These are phyloP conservation scores for Salvator merianae DNA, from an alignment of 2,113 vertebrate species.

Conservation along the genomic window DNA sequence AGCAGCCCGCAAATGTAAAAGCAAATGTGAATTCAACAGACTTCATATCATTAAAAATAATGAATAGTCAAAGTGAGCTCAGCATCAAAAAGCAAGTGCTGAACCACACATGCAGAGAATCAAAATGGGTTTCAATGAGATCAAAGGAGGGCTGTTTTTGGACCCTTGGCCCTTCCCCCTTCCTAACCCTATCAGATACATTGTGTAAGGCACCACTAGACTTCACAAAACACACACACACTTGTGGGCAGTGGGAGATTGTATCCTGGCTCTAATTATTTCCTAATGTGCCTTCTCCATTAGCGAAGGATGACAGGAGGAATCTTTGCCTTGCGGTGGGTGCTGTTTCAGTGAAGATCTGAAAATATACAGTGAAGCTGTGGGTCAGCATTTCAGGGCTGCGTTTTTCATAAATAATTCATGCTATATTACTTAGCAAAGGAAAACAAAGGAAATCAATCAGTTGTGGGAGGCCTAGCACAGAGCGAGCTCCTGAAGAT, in stretches of 20 bases:
- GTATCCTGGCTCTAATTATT: too few species aligned
- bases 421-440: conserved; percentile 49
- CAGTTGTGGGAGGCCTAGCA: conserved; percentile 11
- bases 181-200: too few species aligned
- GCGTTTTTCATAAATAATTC: conserved; percentile 62
- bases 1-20: too few species aligned
- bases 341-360: neutral
- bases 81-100: too few species aligned
- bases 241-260: neutral
- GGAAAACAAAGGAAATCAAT: conserved; percentile 52
- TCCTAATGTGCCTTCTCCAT: neutral
- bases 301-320: neutral
- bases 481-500: conserved; percentile 36
- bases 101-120: too few species aligned
- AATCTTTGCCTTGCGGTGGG: neutral
- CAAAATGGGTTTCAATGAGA: too few species aligned
- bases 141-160: too few species aligned
- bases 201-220: neutral
- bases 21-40: too few species aligned
- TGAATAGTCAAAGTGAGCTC: too few species aligned
- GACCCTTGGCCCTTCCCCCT: too few species aligned
- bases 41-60: too few species aligned
- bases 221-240: neutral
- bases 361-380: conserved; percentile 18
- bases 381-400: conserved; percentile 40